Conservation (phyloP, 2,113 vertebrate species). For the Pomatorhinus ruficollis region DNA sequence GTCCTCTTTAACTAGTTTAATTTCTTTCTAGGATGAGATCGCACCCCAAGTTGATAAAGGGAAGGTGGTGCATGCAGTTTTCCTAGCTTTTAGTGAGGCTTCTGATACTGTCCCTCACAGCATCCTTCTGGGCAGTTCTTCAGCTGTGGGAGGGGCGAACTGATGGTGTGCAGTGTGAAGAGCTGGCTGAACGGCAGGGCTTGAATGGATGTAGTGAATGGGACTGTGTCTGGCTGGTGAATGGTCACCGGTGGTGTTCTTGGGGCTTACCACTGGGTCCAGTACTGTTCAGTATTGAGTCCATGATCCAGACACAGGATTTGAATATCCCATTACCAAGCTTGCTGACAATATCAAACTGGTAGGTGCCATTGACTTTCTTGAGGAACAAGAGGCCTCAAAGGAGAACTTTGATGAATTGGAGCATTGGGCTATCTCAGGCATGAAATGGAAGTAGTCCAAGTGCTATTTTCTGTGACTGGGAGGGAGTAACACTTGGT, state of each 20-base stretch:
- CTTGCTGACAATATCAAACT: not conserved
- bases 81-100: not conserved
- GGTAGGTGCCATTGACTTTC: not conserved
- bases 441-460: not conserved
- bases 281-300: not conserved
- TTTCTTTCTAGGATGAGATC: not conserved
- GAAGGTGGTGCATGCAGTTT: not conserved
- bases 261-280: not conserved
- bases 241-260: not conserved
- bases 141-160: fast-evolving
- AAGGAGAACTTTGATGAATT: not conserved
- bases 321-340: not conserved
- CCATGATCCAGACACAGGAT: not conserved
- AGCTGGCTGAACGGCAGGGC: fast-evolving
- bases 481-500: not conserved
- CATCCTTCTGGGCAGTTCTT: not conserved
- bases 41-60: not conserved
- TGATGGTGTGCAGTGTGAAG: not conserved
- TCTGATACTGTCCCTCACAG: not conserved
- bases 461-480: not conserved
- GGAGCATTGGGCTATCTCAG: not conserved
- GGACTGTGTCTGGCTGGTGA: not conserved
- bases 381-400: not conserved
- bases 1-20: not conserved
- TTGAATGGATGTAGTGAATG: not conserved